These are phyloP conservation scores for Thamnophis sirtalis DNA, from an alignment of 2,113 vertebrate species.

Conservation along the genomic window DNA sequence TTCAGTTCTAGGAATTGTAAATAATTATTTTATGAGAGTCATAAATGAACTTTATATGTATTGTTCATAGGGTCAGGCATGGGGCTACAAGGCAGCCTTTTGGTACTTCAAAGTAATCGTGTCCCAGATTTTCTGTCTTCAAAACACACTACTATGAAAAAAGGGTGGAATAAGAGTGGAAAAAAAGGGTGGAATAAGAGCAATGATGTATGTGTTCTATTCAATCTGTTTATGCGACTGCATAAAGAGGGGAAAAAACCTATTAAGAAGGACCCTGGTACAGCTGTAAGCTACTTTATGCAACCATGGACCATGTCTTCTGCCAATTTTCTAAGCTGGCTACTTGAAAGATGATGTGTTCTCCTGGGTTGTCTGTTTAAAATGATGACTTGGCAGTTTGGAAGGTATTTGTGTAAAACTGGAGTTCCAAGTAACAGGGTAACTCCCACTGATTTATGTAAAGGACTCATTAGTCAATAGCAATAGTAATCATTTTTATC, in stretches of 20 bases:
- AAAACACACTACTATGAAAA: neutral
- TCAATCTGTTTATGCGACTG: neutral
- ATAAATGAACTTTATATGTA: neutral
- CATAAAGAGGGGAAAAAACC: neutral
- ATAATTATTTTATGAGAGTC: neutral
- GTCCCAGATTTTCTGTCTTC: neutral
- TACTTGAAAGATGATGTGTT: neutral
- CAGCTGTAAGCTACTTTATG: neutral
- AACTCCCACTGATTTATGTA: neutral
- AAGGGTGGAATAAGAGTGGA: neutral
- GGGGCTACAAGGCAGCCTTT: neutral
- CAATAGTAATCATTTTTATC: neutral
- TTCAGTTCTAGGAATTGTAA: neutral
- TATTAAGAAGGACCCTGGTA: neutral
- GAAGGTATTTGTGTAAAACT: neutral
- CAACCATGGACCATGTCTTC: neutral
- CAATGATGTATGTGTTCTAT: neutral
- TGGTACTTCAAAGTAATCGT: neutral
- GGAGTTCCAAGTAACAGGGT: neutral
- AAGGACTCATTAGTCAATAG: neutral
- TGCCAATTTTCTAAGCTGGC: neutral
- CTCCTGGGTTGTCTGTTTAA: neutral
- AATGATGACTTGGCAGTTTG: neutral
- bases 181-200: neutral
- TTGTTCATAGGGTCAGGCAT: neutral